Evolutionary conservation across 2,797 vertebrate genomes (phyloP).

Genomic region (Sternotherus odoratus): DNA sequence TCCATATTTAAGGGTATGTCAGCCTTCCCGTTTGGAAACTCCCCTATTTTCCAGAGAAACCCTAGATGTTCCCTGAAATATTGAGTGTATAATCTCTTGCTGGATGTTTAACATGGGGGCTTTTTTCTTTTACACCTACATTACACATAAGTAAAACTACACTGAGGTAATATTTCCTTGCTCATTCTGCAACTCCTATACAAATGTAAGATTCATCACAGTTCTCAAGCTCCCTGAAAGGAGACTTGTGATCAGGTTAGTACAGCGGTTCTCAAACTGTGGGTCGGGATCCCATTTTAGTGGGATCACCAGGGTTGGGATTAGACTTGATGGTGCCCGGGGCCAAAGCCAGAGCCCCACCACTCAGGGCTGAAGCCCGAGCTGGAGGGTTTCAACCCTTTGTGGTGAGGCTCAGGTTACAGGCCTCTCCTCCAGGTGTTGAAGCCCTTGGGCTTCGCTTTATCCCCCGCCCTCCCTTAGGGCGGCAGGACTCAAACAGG

Average conservation of each 20-base stretch:
- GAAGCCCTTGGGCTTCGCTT: not conserved
- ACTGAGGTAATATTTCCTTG: not conserved
- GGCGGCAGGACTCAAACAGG: too few relatives aligned
- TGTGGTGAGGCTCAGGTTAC: too few relatives aligned
- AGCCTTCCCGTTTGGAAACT: not conserved
- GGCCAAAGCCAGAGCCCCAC: too few relatives aligned
- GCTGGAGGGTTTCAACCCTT: too few relatives aligned
- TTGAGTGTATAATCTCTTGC: not conserved
- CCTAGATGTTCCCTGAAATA: not conserved
- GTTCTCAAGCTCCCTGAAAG: not conserved
- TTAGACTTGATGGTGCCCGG: not conserved
- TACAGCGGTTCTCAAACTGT: not conserved
- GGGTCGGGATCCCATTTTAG: too few relatives aligned
- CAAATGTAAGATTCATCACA: not conserved
- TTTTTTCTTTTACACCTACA: not conserved
- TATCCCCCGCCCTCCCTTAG: not conserved
- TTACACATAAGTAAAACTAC: not conserved
- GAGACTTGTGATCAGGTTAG: not conserved
- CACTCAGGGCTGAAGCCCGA: too few relatives aligned
- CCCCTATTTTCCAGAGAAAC: not conserved
- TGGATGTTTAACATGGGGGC: not conserved
- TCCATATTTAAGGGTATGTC: not conserved
- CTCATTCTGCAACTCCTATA: not conserved
- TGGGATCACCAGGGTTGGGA: too few relatives aligned
- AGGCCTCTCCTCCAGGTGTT: not conserved